A percentile compares a stretch with the other conserved stretches of the same genome.
phyloP scores from a whole-genome alignment of 2,797 vertebrate genomes.

The Alfaro cultratus region DNA sequence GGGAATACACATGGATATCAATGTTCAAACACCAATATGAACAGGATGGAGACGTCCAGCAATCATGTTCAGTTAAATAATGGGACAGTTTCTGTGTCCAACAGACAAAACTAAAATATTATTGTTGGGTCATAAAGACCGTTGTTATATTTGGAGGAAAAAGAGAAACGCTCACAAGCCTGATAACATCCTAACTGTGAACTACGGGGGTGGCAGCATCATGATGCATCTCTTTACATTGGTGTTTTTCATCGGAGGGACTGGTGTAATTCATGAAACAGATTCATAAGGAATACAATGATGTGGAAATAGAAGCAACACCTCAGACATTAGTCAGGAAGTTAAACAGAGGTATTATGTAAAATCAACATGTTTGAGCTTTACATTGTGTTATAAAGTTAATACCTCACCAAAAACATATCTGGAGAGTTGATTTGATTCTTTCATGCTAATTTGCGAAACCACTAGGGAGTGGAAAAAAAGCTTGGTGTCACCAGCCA shows the following conservation, averaged over 20 bases:
- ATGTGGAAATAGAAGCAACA: not conserved
- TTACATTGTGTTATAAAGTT: too few species aligned
- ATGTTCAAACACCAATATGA: not conserved
- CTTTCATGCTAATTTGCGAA: too few species aligned
- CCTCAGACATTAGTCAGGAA: not conserved
- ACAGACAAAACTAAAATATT: too few species aligned
- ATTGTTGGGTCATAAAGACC: too few species aligned
- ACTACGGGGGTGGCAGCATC: not conserved
- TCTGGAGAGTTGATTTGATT: too few species aligned
- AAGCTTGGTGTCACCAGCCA: too few species aligned
- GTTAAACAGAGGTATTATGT: not conserved
- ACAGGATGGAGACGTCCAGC: not conserved
- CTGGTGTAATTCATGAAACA: not conserved
- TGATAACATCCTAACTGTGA: too few species aligned
- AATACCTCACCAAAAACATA: too few species aligned
- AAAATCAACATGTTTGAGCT: too few species aligned
- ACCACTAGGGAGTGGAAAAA: too few species aligned
- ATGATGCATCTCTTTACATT: too few species aligned
- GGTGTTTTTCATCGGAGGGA: not conserved
- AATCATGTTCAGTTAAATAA: not conserved
- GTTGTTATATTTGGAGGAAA: not conserved
- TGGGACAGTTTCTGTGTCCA: too few species aligned
- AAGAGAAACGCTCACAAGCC: not conserved
- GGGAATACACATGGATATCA: not conserved
- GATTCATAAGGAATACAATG: not conserved